These are phyloP conservation scores for Fundulus diaphanus DNA, from an alignment of 2,797 vertebrate genomes.

Conservation along the genomic window DNA sequence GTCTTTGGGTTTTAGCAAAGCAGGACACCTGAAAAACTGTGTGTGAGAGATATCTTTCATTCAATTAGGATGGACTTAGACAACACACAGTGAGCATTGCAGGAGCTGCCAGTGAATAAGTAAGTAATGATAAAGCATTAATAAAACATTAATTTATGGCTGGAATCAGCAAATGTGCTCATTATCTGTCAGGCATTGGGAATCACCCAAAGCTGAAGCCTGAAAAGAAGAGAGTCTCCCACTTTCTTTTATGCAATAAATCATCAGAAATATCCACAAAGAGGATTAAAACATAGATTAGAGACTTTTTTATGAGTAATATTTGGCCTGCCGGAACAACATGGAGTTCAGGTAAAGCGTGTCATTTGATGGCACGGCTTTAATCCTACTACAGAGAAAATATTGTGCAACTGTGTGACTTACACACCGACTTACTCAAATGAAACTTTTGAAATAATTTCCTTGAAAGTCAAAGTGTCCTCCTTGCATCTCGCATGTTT, in stretches of 20 bases:
- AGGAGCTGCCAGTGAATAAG: neutral
- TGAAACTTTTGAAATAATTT: conserved; percentile 13
- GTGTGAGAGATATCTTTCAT: neutral
- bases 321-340: neutral
- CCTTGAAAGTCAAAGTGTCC: no score
- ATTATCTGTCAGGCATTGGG: neutral
- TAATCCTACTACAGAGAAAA: conserved; percentile 40
- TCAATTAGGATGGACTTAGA: neutral
- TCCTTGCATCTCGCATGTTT: neutral
- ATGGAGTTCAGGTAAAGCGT: conserved; percentile 11
- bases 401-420: conserved; percentile 8
- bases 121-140: neutral
- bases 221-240: neutral
- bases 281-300: conserved; percentile 9
- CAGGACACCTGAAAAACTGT: neutral
- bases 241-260: conserved; percentile 5
- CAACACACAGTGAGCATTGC: neutral
- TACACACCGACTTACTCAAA: conserved; percentile 34
- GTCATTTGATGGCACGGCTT: conserved; percentile 14
- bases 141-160: conserved; percentile 15
- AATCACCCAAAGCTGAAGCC: neutral
- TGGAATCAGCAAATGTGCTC: conserved; percentile 7
- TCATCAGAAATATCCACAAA: conserved; percentile 3
- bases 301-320: neutral
- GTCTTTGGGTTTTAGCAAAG: neutral